Conservation (phyloP, 2,797 vertebrate genomes). For the Galago senegalensis region DNA sequence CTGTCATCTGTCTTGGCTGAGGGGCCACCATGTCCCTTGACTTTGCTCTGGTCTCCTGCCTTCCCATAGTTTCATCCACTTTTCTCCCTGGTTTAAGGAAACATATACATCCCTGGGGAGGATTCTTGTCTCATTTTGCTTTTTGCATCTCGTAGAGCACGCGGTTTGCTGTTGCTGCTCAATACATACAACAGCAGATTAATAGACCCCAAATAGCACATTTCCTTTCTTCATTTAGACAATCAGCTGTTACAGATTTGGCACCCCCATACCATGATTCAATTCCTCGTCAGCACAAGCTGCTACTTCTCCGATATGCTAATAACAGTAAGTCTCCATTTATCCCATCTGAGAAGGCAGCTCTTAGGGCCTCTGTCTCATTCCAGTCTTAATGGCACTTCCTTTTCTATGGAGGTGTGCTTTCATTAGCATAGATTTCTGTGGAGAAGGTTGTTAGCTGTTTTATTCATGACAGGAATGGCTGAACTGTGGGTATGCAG, state of each 20-base stretch:
- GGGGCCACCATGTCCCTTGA: not conserved
- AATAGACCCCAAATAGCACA: not conserved
- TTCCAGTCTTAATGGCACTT: not conserved
- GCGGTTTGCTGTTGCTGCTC: not conserved
- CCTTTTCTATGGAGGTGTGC: not conserved
- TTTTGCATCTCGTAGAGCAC: not conserved
- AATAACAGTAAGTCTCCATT: not conserved
- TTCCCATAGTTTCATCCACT: not conserved
- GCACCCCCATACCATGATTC: not conserved
- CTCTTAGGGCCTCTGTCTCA: not conserved
- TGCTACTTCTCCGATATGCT: not conserved
- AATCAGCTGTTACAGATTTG: not conserved
- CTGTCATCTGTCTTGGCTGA: not conserved
- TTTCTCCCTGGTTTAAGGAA: not conserved
- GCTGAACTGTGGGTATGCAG: not conserved
- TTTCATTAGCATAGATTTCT: constrained; percentile 39
- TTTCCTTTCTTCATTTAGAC: not conserved
- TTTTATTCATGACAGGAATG: not conserved
- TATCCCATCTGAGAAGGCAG: not conserved
- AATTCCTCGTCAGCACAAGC: not conserved
- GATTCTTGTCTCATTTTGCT: not conserved
- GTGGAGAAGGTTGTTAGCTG: not conserved
- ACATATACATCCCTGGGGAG: not conserved
- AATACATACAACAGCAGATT: not conserved
- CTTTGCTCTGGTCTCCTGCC: not conserved